A percentile compares a stretch with the other conserved stretches of the same genome.
Evolutionary conservation across 2,113 vertebrate species (phyloP).

Genomic region (Eretmochelys imbricata): DNA sequence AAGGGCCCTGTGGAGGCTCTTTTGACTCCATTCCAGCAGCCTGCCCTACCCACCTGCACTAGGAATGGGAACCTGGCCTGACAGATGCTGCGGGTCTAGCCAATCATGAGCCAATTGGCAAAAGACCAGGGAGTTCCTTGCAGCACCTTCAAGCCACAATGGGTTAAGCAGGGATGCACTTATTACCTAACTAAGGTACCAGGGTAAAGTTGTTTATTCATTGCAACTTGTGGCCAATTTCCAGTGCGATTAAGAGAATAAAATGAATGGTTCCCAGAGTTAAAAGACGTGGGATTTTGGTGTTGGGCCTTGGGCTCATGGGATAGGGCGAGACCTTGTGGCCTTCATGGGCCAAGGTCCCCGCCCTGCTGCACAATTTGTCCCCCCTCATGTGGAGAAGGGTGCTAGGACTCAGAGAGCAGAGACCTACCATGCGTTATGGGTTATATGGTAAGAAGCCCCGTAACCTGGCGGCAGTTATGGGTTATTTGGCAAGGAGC

Average conservation of each 20-base stretch:
- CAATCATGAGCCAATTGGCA: too few relatives aligned
- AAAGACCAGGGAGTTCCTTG: too few relatives aligned
- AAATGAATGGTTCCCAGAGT: not conserved
- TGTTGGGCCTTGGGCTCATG: not conserved
- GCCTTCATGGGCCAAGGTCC: not conserved
- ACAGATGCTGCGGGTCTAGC: too few relatives aligned
- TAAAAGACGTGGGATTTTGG: not conserved
- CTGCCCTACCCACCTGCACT: too few relatives aligned
- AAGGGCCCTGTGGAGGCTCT: too few relatives aligned
- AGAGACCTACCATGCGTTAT: not conserved
- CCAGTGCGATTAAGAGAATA: not conserved
- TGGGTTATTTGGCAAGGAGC: not conserved
- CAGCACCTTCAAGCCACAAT: too few relatives aligned
- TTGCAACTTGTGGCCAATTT: not conserved
- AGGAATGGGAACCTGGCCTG: too few relatives aligned
- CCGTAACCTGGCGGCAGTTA: too few relatives aligned
- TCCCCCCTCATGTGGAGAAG: not conserved
- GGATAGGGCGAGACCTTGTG: not conserved
- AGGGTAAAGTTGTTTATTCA: too few relatives aligned
- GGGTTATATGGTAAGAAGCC: not conserved
- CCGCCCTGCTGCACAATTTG: not conserved
- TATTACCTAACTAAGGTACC: too few relatives aligned
- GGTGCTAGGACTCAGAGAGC: not conserved
- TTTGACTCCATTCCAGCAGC: too few relatives aligned
- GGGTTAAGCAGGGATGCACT: too few relatives aligned